Evolutionary conservation across 1,140 invertebrate genomes (phyloP).

Genomic region (Pentalonia nigronervosa): DNA sequence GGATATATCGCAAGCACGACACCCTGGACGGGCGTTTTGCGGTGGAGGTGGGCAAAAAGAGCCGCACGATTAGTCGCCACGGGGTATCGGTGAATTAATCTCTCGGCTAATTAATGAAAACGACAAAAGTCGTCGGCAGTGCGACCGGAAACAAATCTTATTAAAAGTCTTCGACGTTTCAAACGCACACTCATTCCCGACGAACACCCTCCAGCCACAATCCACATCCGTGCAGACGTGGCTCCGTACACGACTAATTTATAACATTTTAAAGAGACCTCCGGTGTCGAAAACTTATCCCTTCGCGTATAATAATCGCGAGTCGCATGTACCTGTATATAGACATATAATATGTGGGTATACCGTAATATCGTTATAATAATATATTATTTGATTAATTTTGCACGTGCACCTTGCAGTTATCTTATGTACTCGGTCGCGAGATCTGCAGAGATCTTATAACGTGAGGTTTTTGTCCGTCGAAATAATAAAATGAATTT

Average conservation of each 20-base stretch:
- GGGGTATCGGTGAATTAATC: background rate
- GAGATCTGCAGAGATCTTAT: background rate
- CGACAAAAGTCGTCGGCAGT: background rate
- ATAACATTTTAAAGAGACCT: background rate
- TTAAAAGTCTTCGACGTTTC: background rate
- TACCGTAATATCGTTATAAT: background rate
- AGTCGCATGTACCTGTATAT: background rate
- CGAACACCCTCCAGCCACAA: background rate
- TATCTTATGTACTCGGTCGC: too few species aligned
- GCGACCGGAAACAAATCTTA: background rate
- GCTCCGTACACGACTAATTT: background rate
- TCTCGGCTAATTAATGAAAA: background rate
- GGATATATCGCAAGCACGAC: background rate
- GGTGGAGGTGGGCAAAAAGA: background rate
- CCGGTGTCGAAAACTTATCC: background rate
- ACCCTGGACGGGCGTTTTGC: background rate
- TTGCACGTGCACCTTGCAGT: too few species aligned
- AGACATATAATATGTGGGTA: background rate
- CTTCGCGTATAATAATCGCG: background rate
- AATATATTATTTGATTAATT: background rate
- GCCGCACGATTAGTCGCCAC: background rate
- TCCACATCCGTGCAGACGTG: rapidly evolving
- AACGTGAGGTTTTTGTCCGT: background rate
- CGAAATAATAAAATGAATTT: background rate
- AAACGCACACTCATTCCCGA: background rate